A percentile compares a stretch with the other conserved stretches of the same genome.
Evolutionary conservation across 2,888 invertebrate genomes (phyloP).

Genomic region (Euproctis similis): DNA sequence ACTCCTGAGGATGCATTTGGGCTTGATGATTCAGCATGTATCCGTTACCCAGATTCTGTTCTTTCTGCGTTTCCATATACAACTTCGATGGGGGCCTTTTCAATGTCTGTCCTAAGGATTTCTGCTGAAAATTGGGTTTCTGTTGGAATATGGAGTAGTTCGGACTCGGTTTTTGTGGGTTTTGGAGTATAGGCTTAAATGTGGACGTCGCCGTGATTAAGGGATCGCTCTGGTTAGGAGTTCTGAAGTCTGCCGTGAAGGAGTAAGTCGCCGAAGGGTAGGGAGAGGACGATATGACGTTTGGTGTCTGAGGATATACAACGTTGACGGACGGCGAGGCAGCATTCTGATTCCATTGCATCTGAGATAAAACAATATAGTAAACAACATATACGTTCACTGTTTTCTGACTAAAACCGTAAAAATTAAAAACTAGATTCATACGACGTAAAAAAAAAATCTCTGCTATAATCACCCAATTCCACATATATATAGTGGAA

Average conservation of each 20-base stretch:
- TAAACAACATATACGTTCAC: too few relatives aligned
- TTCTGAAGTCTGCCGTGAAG: constrained; percentile 87
- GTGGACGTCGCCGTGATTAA: constrained; percentile 70
- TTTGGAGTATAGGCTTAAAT: constrained; percentile 74
- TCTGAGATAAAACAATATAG: constrained; percentile 65
- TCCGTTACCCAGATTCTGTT: constrained; percentile 45
- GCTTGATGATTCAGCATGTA: constrained; percentile 56
- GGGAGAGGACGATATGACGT: constrained; percentile 78
- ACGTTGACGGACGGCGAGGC: constrained; percentile 78
- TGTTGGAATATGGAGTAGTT: constrained; percentile 61
- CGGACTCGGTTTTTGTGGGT: constrained; percentile 50
- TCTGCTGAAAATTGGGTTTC: constrained; percentile 53
- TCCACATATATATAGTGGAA: too few relatives aligned
- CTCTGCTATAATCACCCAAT: too few relatives aligned
- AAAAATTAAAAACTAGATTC: too few relatives aligned
- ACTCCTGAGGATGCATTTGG: constrained; percentile 57
- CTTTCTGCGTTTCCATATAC: constrained; percentile 52
- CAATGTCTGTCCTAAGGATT: constrained; percentile 36
- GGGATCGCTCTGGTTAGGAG: constrained; percentile 77
- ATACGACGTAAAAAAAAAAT: too few relatives aligned
- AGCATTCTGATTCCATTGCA: constrained; percentile 84
- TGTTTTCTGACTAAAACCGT: too few relatives aligned
- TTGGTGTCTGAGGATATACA: constrained; percentile 78
- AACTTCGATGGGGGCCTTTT: constrained; percentile 63
- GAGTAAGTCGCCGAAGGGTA: constrained; percentile 86